A percentile compares a stretch with the other conserved stretches of the same genome.
These are phyloP conservation scores for Porites lobata DNA, from an alignment of 92 coral and sea anemone genomes.

Conservation along the genomic window DNA sequence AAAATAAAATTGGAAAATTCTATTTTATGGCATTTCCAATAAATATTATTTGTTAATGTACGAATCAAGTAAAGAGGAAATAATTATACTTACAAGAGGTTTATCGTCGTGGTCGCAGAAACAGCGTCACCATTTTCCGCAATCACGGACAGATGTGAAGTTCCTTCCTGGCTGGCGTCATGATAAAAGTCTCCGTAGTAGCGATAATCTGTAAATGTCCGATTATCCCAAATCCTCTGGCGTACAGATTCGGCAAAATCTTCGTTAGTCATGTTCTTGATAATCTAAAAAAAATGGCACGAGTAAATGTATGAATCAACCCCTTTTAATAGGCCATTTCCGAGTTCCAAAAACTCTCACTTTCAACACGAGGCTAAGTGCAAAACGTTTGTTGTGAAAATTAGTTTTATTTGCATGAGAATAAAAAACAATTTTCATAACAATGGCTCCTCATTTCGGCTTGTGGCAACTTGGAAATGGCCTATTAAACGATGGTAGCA, in stretches of 20 bases:
- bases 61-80: neutral
- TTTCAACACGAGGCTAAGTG: too few species aligned
- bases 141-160: slow-evolving; percentile 87
- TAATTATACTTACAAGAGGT: slow-evolving; percentile 66
- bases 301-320: too few species aligned
- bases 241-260: slow-evolving; percentile 87
- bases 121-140: slow-evolving; percentile 97
- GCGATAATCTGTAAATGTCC: slow-evolving; percentile 68
- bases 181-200: slow-evolving; percentile 84
- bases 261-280: slow-evolving; percentile 71
- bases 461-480: too few species aligned
- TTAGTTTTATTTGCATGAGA: too few species aligned
- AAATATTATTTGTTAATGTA: too few species aligned
- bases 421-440: too few species aligned
- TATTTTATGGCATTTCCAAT: too few species aligned
- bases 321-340: neutral
- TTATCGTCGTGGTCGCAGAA: slow-evolving; percentile 88
- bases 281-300: slow-evolving; percentile 51
- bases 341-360: neutral
- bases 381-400: too few species aligned
- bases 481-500: too few species aligned
- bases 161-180: slow-evolving; percentile 71
- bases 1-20: too few species aligned
- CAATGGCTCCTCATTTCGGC: too few species aligned
- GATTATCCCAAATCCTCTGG: slow-evolving; percentile 73